Evolutionary conservation across 2,888 invertebrate genomes (phyloP).

Genomic region (Sarcophaga variegata): DNA sequence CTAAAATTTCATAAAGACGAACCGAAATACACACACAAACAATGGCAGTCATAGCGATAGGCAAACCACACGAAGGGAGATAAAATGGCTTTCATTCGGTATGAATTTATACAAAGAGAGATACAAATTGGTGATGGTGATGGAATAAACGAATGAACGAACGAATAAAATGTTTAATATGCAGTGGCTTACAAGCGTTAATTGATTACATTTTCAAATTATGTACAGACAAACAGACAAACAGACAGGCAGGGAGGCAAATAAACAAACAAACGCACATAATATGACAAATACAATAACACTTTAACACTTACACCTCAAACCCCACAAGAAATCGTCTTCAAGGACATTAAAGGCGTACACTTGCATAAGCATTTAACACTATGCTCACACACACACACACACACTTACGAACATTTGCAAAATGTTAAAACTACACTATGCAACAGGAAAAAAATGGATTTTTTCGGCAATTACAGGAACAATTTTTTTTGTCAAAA

Average conservation of each 20-base stretch:
- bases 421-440: not conserved
- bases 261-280: not conserved
- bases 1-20: slow-evolving; percentile 9
- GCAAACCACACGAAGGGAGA: too few species aligned
- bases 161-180: slow-evolving; percentile 30
- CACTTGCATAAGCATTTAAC: too few species aligned
- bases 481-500: too few species aligned
- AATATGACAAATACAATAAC: slow-evolving; percentile 27
- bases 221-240: too few species aligned
- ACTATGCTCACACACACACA: not conserved
- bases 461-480: too few species aligned
- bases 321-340: too few species aligned
- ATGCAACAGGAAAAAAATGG: not conserved
- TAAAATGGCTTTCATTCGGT: not conserved
- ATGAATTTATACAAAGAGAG: not conserved
- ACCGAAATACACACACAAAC: not conserved
- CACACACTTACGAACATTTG: not conserved
- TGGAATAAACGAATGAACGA: not conserved
- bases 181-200: slow-evolving; percentile 28
- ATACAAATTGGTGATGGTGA: not conserved
- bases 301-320: slow-evolving; percentile 15
- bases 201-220: slow-evolving; percentile 44
- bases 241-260: too few species aligned
- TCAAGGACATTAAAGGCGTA: too few species aligned
- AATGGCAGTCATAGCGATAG: not conserved